phyloP scores from a whole-genome alignment of 2,113 vertebrate species.

The Channa argus region DNA sequence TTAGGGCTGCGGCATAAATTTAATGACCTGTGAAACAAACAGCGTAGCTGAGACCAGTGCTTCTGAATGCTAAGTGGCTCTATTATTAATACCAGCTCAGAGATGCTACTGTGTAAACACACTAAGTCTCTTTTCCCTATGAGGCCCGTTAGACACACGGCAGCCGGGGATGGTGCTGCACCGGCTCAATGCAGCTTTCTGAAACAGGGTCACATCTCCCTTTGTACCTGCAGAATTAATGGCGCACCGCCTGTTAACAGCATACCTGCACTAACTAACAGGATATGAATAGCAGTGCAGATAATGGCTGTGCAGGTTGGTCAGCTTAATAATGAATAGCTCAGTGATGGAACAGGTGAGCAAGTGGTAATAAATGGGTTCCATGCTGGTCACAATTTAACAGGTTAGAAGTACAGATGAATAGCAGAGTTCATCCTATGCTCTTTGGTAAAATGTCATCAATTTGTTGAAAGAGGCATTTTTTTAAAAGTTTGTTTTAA shows the following conservation, averaged over 20 bases:
- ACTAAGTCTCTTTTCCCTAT: conserved; percentile 54
- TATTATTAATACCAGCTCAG: conserved; percentile 78
- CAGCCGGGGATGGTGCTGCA: conserved; percentile 32
- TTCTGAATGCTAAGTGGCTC: conserved; percentile 82
- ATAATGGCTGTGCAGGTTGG: conserved; percentile 59
- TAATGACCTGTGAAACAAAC: conserved; percentile 87
- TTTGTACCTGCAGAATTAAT: conserved; percentile 74
- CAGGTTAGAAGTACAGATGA: conserved; percentile 26
- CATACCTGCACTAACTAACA: conserved; percentile 53
- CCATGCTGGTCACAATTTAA: conserved; percentile 21
- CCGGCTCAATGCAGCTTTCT: conserved; percentile 22
- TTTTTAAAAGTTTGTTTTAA: background rate
- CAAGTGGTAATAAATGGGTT: conserved; percentile 42
- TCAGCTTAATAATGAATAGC: conserved; percentile 63
- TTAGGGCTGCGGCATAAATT: conserved; percentile 84
- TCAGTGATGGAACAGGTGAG: conserved; percentile 53
- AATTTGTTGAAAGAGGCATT: conserved; percentile 1
- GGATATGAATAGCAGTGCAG: conserved; percentile 54
- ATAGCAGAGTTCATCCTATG: conserved; percentile 12
- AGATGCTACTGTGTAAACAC: conserved; percentile 80
- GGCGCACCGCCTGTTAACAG: conserved; percentile 45
- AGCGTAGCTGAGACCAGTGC: conserved; percentile 71
- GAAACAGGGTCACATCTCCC: conserved; percentile 67
- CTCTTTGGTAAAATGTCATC: conserved; percentile 12
- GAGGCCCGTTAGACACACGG: conserved; percentile 61